phyloP scores from a whole-genome alignment of 2,888 invertebrate genomes.

The Thyatira batis region DNA sequence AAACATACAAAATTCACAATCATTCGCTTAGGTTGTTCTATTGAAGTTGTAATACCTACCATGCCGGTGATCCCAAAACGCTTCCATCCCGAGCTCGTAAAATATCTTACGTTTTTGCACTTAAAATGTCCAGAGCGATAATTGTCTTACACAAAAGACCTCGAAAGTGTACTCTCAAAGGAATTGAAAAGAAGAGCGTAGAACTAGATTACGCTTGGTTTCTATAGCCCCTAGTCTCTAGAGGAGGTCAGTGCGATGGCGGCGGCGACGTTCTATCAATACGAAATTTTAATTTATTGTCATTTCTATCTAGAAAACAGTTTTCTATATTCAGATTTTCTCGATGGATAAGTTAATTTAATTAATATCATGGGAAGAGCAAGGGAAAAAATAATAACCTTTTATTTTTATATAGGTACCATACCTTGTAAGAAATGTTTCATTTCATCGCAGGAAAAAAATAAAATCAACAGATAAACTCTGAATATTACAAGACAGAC shows the following conservation, averaged over 20 bases:
- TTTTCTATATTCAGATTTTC: background rate
- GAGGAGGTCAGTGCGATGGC: constrained; percentile 19
- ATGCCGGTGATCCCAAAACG: background rate
- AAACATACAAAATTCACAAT: too few relatives aligned
- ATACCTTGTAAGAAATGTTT: too few relatives aligned
- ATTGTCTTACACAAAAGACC: constrained; percentile 74
- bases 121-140: constrained; percentile 62
- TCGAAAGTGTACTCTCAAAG: constrained; percentile 67
- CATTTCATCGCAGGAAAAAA: background rate
- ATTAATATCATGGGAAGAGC: too few relatives aligned
- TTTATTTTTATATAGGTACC: too few relatives aligned
- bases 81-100: constrained; percentile 47
- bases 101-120: constrained; percentile 59
- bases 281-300: background rate
- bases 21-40: background rate
- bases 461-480: background rate
- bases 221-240: constrained; percentile 29
- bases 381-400: too few relatives aligned
- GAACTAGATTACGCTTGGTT: constrained; percentile 70
- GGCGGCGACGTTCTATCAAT: background rate
- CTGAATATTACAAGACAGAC: too few relatives aligned
- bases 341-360: too few relatives aligned
- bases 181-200: constrained; percentile 66
- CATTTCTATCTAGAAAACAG: background rate
- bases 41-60: background rate